Evolutionary conservation across 2,888 invertebrate species (phyloP), one percentile per base, ranked within the genome.

Genomic region (Agriopis marginaria): DNA sequence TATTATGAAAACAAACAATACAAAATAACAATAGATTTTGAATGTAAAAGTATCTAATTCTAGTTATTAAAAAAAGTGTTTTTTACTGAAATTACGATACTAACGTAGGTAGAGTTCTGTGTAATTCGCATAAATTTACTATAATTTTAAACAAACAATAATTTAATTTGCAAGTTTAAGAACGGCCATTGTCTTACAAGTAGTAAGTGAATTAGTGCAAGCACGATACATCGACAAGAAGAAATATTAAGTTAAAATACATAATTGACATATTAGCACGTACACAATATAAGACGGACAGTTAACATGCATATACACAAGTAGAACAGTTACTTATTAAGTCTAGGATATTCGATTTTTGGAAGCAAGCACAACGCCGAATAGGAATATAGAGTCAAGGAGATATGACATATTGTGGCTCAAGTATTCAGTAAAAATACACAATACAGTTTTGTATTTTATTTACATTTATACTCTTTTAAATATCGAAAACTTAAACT

Each of bases 191-290:
- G 74, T 73, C 70, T 58, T 63, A 65, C 11, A 61, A 66, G 42
- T 10, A 59, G 14, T 70, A 71, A 65, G 70, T 68, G 71, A 71
- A 53, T 68, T 62, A 74, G 80, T 85, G 84, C 81, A 83, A 83
- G 77, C 82, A 85, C 83, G 77, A 79, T 73, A 85, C 77, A 79
- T 63, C 72, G 68, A 75, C 74, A 73, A 75, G 76, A 82, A 75
- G 81, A 75, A 77, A 80, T 74, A 73, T 69, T 76, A 81, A 75
- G 79, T 77, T 60, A 54, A 54, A 63, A 85, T 76, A 86, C 75
- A 76, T 91, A 92, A 92, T 92, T 92, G 92, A 92, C 92, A 85
- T 81, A 73, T 83, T 86, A 91, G 88, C 89, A 88, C 85, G 80
- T 83, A 78, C 75, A 74, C 63, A 71, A 81, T 80, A 82, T 79